Evolutionary conservation across 2,113 vertebrate genomes (phyloP).

Genomic region (Neolamprologus fasciatus): DNA sequence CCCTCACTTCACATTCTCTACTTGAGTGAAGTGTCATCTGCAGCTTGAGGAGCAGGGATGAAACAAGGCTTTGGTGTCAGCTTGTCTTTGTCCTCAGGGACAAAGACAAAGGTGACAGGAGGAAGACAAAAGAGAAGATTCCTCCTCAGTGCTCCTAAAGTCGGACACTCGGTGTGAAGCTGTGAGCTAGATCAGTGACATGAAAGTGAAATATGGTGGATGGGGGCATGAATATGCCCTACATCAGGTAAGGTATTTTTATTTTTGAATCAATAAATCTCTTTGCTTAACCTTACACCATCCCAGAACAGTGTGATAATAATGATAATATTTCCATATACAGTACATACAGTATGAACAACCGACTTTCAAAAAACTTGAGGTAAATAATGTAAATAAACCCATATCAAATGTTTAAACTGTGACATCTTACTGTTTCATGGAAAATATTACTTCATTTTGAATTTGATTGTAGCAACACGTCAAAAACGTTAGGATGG

Average conservation of each 20-base stretch:
- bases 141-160: neutral
- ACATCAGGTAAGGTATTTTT: neutral
- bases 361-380: neutral
- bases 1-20: neutral
- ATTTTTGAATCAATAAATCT: neutral
- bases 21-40: conserved; percentile 14
- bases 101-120: neutral
- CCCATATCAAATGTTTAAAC: neutral
- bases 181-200: neutral
- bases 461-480: neutral
- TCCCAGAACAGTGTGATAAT: neutral
- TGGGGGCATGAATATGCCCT: neutral
- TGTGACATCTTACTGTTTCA: neutral
- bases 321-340: neutral
- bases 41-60: conserved; percentile 11
- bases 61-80: conserved; percentile 39
- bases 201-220: neutral
- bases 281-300: neutral
- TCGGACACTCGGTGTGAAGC: neutral
- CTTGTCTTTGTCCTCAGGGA: neutral
- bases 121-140: neutral
- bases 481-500: neutral
- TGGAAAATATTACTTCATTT: neutral
- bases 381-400: neutral
- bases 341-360: neutral